These are phyloP conservation scores for Emmelina monodactyla DNA, from an alignment of 2,888 invertebrate species.

Conservation along the genomic window DNA sequence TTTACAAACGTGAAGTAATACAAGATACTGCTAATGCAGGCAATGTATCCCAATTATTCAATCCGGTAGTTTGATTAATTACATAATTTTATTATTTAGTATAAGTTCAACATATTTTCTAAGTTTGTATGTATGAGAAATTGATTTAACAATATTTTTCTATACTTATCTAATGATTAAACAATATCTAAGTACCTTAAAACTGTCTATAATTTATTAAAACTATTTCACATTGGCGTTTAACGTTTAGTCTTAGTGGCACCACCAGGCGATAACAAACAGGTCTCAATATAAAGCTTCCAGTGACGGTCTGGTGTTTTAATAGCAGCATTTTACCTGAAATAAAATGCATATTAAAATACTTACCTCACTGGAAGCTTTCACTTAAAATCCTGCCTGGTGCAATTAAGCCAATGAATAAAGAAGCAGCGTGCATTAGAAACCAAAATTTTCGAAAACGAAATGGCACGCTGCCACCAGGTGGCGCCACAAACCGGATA, in stretches of 20 bases:
- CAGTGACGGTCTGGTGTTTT: conserved; percentile 9
- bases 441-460: not conserved
- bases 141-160: not conserved
- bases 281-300: conserved; percentile 9
- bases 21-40: conserved; percentile 2
- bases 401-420: not conserved
- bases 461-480: not conserved
- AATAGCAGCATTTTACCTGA: conserved; percentile 8
- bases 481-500: not conserved
- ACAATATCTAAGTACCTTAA: not conserved
- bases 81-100: not conserved
- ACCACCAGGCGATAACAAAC: conserved; percentile 2
- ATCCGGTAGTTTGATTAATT: not conserved
- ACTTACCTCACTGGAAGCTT: conserved; percentile 9
- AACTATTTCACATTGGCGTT: not conserved
- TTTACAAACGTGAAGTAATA: conserved; percentile 3
- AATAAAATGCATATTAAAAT: conserved; percentile 12
- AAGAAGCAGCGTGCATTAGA: not conserved
- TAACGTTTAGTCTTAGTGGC: not conserved
- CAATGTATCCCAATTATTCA: not conserved
- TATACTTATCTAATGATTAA: not conserved
- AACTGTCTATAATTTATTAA: not conserved
- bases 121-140: not conserved
- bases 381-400: not conserved
- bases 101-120: not conserved